Evolutionary conservation across 2,113 vertebrate genomes (phyloP).

Genomic region (Morphnarchus princeps): DNA sequence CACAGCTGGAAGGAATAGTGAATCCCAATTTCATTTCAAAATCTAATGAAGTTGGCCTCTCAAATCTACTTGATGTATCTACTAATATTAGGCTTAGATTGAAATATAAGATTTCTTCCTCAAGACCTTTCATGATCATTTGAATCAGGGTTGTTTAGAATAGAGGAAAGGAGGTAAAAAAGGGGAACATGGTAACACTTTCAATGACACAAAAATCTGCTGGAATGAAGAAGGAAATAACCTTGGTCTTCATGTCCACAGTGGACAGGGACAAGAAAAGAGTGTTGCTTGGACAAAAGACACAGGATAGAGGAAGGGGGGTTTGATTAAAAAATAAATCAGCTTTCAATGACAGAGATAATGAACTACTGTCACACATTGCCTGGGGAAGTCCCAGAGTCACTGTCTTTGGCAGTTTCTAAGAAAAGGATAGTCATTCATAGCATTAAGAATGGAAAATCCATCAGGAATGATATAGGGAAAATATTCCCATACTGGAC

Average conservation of each 20-base stretch:
- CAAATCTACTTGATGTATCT: conserved; percentile 35
- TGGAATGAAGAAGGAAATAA: background rate
- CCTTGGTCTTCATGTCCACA: background rate
- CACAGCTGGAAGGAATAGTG: background rate
- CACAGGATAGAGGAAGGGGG: background rate
- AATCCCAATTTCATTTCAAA: conserved; percentile 51
- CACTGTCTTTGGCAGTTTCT: background rate
- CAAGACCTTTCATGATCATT: background rate
- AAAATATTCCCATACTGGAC: background rate
- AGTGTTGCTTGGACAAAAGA: background rate
- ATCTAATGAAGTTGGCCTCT: conserved; percentile 49
- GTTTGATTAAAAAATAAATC: conserved; percentile 2
- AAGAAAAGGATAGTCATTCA: background rate
- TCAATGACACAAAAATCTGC: background rate
- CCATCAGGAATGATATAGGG: background rate
- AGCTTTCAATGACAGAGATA: background rate
- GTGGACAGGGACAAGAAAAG: background rate
- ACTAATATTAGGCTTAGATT: conserved; percentile 23
- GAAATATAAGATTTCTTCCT: conserved; percentile 36
- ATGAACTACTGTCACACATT: background rate
- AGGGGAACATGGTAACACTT: background rate
- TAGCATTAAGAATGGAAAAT: background rate
- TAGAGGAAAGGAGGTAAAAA: background rate
- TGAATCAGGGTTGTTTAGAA: background rate
- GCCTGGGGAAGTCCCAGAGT: background rate